Evolutionary conservation across 2,113 vertebrate genomes (phyloP), one percentile per base, ranked within the genome.

Genomic region (Puntigrus tetrazona): DNA sequence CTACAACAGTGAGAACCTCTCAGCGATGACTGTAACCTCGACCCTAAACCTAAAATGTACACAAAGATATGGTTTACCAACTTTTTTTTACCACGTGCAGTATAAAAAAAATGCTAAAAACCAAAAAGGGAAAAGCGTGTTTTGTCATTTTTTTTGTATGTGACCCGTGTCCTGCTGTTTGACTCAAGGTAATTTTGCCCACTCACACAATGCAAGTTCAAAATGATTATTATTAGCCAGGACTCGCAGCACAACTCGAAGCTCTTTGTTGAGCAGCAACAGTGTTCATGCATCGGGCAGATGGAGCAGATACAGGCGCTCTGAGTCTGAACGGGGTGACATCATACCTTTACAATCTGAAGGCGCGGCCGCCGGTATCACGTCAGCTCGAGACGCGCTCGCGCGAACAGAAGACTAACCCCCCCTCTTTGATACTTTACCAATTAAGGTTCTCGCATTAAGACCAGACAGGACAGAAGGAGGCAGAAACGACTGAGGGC

Each of bases 311-410:
- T 89, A 79, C 82, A 82, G 87, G 86, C 82, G n/a, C 85, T 72
- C 31, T 7, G 43, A 45, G 43, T 14, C 86, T 29, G 29, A 79
- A 78, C 69, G 52, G 61, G 82, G 80, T 94, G 93, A 94, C 94
- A 92, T 95, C 94, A 95, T 92, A 93, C 89, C 91, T 92, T 92
- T 89, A 92, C 89, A 90, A 92, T 93, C 91, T 34, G 86, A 91
- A 93, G 94, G 94, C 93, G 94, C 92, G 93, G 94, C 90, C 91
- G 87, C 88, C 89, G 83, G 84, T 91, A 92, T 94, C 91, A 92
- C 94, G 91, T 95, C 92, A 92, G 86, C 88, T 27, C 31, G 36
- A 82, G 80, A 38, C 57, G 59, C 69, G 36, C 55, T 77, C 87
- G 77, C 80, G 57, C 75, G 36, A 52, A 70, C 34, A 84, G 83